These are phyloP conservation scores for Castor canadensis DNA, from an alignment of 2,113 vertebrate species.

Conservation along the genomic window DNA sequence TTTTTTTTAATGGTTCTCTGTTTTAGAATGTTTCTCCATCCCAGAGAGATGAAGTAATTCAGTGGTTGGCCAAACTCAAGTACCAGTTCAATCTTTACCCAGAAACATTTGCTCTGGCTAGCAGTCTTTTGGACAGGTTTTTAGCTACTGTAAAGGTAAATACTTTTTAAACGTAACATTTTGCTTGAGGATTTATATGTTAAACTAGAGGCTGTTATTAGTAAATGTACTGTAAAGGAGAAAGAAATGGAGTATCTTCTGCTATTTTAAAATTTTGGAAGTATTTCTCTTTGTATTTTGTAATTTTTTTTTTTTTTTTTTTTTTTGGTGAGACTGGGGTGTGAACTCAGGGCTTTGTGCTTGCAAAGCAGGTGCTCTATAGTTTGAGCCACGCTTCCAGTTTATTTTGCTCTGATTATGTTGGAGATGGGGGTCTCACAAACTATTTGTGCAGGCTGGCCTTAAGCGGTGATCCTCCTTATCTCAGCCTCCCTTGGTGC, in stretches of 20 bases:
- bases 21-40: constrained; percentile 95
- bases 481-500: no score
- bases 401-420: no score
- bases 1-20: constrained; percentile 34
- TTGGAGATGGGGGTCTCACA: no score
- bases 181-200: neutral
- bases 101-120: constrained; percentile 95
- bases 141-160: constrained; percentile 96
- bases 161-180: neutral
- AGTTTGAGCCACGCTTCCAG: no score
- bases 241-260: neutral
- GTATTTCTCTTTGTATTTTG: neutral
- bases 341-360: no score
- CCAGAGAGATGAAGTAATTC: constrained; percentile 96
- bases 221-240: neutral
- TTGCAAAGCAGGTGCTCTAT: no score
- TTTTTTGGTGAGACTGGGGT: no score
- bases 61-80: constrained; percentile 95
- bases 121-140: constrained; percentile 97
- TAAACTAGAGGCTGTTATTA: neutral
- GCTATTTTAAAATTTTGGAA: constrained; percentile 5
- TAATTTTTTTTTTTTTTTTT: neutral
- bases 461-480: no score
- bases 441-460: no score
- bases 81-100: constrained; percentile 94